Base-by-base conservation (phyloP, 1,140 invertebrate genomes). In the Vollenhovia emeryi region DNA sequence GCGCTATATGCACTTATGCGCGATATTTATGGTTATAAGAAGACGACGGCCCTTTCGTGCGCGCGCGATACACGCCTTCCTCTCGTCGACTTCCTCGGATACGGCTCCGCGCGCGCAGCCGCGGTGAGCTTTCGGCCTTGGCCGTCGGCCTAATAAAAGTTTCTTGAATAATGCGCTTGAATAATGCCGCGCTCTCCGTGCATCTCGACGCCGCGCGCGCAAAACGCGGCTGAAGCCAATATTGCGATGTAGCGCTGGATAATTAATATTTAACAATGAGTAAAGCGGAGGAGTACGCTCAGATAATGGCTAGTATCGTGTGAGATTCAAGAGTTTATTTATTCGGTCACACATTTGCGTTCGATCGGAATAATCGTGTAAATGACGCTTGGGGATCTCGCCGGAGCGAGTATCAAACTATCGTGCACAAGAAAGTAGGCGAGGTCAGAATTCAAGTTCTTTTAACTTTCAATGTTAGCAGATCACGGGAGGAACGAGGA, bases 91-190 rank as follows among this genome's bases (percentile, higher is more conserved):
- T 78, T 87, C 87, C 60, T 55, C 45, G 85, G 62, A 82, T 75
- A 75, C 60, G 60, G 48, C 86, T 87, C 43, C 50, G 33, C 33
- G 33, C 33, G 33, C 33, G 33, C n/a, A n/a, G n/a, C n/a, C n/a
- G 79, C 80, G 66, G 30, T 36, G 85, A 89, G 85, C 87, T 87
- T 90, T 90, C 86, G 89, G 73, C 89, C 88, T 90, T 90, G 89
- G 82, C 24, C 64, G 55, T 36, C 3, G 33, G 82, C 62, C 55
- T 84, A 84, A 86, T 88, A 90, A 90, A 90, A 90, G 68, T 88
- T 78, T 68, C 60, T 84, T 83, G 79, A 82, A 89, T 87, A 88
- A 88, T 82, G 73, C 83, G 79, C 84, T n/a, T n/a, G n/a, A n/a
- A n/a, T n/a, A n/a, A n/a, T n/a, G 24, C 74, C 57, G 57, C 57